These are phyloP conservation scores for Pasiphila rectangulata DNA, from an alignment of 2,888 invertebrate species.

Conservation along the genomic window DNA sequence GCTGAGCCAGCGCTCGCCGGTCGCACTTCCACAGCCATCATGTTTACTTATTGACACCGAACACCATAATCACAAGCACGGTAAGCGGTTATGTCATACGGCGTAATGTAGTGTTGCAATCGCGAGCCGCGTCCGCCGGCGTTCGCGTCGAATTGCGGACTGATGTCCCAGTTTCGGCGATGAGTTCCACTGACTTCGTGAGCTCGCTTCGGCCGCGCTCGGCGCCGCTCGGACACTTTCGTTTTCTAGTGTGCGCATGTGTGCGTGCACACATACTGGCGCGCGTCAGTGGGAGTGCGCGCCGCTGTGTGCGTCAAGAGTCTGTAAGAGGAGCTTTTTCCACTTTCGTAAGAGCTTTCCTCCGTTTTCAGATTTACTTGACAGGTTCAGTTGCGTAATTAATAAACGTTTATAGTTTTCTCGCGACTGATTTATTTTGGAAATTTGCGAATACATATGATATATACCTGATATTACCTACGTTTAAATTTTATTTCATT, in stretches of 20 bases:
- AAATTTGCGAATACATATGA: too few species aligned
- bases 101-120: slow-evolving; percentile 59
- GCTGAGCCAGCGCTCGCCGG: slow-evolving; percentile 67
- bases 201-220: slow-evolving; percentile 78
- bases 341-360: slow-evolving; percentile 77
- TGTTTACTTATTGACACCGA: slow-evolving; percentile 65
- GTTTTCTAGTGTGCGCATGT: slow-evolving; percentile 71
- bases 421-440: neutral
- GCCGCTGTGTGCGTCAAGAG: slow-evolving; percentile 22
- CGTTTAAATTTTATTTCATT: too few species aligned
- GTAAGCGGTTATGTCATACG: slow-evolving; percentile 74
- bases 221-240: slow-evolving; percentile 77
- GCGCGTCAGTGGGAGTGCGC: slow-evolving; percentile 26
- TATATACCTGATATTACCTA: too few species aligned
- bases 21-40: slow-evolving; percentile 78
- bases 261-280: slow-evolving; percentile 42
- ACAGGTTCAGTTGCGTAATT: slow-evolving; percentile 60
- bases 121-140: slow-evolving; percentile 69
- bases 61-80: slow-evolving; percentile 72
- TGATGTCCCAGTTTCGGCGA: slow-evolving; percentile 84
- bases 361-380: slow-evolving; percentile 71
- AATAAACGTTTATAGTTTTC: slow-evolving; percentile 13
- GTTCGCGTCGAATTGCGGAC: slow-evolving; percentile 79
- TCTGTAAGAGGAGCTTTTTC: slow-evolving; percentile 64
- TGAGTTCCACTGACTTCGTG: slow-evolving; percentile 80